Evolutionary conservation across 2,797 vertebrate species (phyloP).

Genomic region (Darevskia nairensis): DNA sequence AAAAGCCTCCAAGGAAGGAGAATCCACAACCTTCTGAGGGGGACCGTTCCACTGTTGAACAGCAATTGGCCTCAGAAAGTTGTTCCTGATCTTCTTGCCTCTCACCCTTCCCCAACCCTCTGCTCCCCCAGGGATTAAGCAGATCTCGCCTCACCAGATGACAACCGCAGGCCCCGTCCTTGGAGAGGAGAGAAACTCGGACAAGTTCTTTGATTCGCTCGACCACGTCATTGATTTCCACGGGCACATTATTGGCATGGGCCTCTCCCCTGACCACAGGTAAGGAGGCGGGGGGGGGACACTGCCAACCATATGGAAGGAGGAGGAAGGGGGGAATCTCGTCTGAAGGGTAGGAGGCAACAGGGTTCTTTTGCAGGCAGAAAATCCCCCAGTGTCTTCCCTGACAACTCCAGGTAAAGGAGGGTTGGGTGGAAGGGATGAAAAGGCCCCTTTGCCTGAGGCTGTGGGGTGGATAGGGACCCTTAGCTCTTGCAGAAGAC

Average conservation of each 20-base stretch:
- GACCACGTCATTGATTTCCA: constrained; percentile 97
- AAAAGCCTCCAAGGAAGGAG: no score
- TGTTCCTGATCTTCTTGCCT: neutral
- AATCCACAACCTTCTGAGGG: no score
- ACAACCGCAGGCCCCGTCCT: constrained; percentile 92
- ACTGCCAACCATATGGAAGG: neutral
- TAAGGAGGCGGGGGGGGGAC: constrained; percentile 54
- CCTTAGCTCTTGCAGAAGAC: no score
- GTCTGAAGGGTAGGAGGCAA: no score
- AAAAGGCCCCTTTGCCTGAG: neutral
- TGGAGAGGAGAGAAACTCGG: constrained; percentile 89
- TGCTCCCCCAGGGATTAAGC: constrained; percentile 88
- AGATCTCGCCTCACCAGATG: constrained; percentile 97
- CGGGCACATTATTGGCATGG: constrained; percentile 97
- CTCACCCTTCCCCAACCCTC: neutral
- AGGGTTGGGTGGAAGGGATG: no score
- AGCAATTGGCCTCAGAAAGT: neutral
- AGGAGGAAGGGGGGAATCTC: neutral
- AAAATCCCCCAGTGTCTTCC: neutral
- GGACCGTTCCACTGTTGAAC: no score
- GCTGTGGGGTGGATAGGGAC: neutral
- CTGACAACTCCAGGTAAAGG: neutral
- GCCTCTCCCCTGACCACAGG: constrained; percentile 98
- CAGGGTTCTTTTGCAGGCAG: neutral
- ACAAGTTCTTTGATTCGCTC: constrained; percentile 94